These are phyloP conservation scores for Xestia rhomboidea DNA, from an alignment of 2,888 invertebrate species.

Conservation along the genomic window DNA sequence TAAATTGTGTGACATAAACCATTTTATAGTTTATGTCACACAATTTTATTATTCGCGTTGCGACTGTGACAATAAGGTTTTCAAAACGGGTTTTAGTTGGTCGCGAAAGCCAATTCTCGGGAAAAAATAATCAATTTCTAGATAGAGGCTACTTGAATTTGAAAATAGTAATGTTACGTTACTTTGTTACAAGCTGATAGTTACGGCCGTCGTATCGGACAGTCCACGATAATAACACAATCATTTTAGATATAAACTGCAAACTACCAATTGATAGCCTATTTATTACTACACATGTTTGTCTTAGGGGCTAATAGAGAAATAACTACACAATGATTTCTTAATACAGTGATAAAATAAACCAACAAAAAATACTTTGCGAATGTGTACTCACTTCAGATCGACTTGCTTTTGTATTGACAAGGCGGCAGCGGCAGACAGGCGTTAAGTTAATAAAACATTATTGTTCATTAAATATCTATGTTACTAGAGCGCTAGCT, in stretches of 20 bases:
- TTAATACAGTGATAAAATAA: constrained; percentile 53
- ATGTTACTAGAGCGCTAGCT: constrained; percentile 54
- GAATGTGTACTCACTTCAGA: constrained; percentile 62
- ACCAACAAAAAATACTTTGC: constrained; percentile 52
- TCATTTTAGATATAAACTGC: constrained; percentile 48
- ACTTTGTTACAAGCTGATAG: constrained; percentile 30
- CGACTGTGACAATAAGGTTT: background rate
- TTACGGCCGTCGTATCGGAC: constrained; percentile 11
- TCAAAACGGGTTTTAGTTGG: background rate
- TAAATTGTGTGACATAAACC: background rate
- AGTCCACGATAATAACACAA: constrained; percentile 51
- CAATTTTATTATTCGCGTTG: background rate
- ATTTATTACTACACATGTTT: constrained; percentile 58
- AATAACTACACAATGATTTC: constrained; percentile 63
- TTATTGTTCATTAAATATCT: constrained; percentile 51
- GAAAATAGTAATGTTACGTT: constrained; percentile 11
- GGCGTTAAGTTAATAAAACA: constrained; percentile 49
- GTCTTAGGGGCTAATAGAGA: constrained; percentile 54
- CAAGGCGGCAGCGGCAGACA: constrained; percentile 17
- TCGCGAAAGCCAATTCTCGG: background rate
- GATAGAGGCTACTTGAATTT: constrained; percentile 44
- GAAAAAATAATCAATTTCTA: constrained; percentile 7
- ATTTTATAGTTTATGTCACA: background rate
- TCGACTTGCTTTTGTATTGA: constrained; percentile 27
- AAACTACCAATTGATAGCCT: constrained; percentile 55